Percentiles rank a stretch among this genome's conserved stretches.
Evolutionary conservation across 2,113 vertebrate species (phyloP).

Genomic region (Syrmaticus mikado): DNA sequence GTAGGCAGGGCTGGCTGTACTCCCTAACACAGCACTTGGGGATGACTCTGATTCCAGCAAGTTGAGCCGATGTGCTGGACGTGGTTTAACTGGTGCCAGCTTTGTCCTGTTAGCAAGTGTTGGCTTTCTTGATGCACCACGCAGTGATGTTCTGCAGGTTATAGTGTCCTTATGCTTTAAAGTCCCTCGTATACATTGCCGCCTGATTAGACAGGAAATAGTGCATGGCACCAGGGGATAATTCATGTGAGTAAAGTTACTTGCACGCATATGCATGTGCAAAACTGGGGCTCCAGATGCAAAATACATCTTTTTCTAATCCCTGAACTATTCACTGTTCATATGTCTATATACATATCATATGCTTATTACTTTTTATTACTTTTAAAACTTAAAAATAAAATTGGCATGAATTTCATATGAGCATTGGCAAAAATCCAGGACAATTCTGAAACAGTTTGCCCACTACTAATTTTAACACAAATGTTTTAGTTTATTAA

Average conservation of each 20-base stretch:
- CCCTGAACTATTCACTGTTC: neutral
- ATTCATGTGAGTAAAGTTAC: neutral
- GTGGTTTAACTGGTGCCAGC: constrained; percentile 45
- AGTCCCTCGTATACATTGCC: neutral
- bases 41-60: constrained; percentile 59
- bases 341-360: neutral
- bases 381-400: constrained; percentile 54
- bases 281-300: constrained; percentile 6
- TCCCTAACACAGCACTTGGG: constrained; percentile 23
- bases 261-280: neutral
- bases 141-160: constrained; percentile 5
- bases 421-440: constrained; percentile 30
- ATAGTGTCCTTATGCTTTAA: neutral
- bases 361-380: constrained; percentile 34
- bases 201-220: constrained; percentile 36
- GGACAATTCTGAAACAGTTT: constrained; percentile 23
- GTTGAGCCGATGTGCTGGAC: neutral
- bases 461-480: constrained; percentile 45
- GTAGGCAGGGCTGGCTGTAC: constrained; percentile 36
- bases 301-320: constrained; percentile 27
- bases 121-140: neutral
- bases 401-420: constrained; percentile 27
- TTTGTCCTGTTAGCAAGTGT: constrained; percentile 36
- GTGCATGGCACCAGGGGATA: constrained; percentile 2
- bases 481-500: constrained; percentile 3